phyloP scores from a whole-genome alignment of 2,888 invertebrate species.

The Leucophora obtusa region DNA sequence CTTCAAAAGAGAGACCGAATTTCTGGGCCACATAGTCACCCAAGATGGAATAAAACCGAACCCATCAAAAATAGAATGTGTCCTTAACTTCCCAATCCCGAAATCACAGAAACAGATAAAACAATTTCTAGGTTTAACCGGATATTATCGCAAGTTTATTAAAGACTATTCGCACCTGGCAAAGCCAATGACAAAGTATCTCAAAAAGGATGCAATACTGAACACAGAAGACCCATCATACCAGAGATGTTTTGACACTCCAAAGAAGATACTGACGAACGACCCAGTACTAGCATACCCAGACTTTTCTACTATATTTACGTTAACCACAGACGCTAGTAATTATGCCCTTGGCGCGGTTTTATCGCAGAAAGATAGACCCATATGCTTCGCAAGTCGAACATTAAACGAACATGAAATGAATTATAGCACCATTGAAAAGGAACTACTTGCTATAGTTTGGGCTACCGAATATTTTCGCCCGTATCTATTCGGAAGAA shows the following conservation, averaged over 20 bases:
- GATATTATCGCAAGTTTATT: background rate
- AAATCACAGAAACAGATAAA: conserved; percentile 48
- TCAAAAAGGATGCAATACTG: conserved; percentile 29
- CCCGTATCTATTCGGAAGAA: conserved; percentile 35
- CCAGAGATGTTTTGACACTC: too few relatives aligned
- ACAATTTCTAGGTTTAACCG: conserved; percentile 50
- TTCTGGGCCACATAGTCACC: conserved; percentile 45
- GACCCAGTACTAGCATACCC: conserved; percentile 26
- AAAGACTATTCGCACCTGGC: conserved; percentile 1
- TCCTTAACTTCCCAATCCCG: background rate
- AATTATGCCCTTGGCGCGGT: conserved; percentile 46
- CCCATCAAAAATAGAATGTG: conserved; percentile 27
- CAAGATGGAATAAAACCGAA: conserved; percentile 21
- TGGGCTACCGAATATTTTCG: background rate
- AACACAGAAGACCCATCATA: too few relatives aligned
- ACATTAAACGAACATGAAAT: conserved; percentile 42
- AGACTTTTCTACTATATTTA: conserved; percentile 35
- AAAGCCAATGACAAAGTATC: background rate
- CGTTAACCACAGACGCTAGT: conserved; percentile 26
- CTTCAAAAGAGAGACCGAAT: too few relatives aligned
- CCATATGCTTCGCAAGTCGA: conserved; percentile 43
- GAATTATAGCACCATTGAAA: conserved; percentile 52
- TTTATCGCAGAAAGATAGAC: conserved; percentile 30
- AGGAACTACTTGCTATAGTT: conserved; percentile 43
- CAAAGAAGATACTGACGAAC: background rate